phyloP scores from a whole-genome alignment of 92 coral and sea anemone species.

The Diadumene lineata region DNA sequence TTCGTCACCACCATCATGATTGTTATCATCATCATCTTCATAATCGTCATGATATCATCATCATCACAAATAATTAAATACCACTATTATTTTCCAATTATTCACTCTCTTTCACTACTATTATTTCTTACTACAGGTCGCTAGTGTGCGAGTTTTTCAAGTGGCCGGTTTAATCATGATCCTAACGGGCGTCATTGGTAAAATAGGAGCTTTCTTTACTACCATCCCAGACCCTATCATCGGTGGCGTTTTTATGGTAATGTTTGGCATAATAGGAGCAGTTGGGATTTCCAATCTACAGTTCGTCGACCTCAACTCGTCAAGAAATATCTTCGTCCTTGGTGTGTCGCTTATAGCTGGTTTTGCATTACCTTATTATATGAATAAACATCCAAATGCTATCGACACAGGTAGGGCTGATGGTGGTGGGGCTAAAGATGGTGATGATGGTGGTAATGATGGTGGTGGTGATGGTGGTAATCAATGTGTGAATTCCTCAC shows the following conservation, averaged over 20 bases:
- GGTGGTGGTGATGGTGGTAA: no score
- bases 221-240: conserved; percentile 94
- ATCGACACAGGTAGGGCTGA: conserved; percentile 62
- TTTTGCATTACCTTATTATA: conserved; percentile 77
- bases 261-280: conserved; percentile 91
- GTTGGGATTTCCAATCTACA: conserved; percentile 92
- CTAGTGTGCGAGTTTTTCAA: conserved; percentile 79
- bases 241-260: conserved; percentile 88
- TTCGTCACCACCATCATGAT: no score
- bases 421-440: no score
- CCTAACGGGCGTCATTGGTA: conserved; percentile 79
- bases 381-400: conserved; percentile 56
- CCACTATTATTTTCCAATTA: not conserved
- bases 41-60: no score
- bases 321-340: conserved; percentile 78
- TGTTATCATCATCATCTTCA: no score
- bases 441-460: not conserved
- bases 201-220: conserved; percentile 89
- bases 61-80: no score
- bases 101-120: not conserved
- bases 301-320: conserved; percentile 88
- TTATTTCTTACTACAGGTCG: conserved; percentile 47
- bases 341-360: conserved; percentile 81
- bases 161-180: conserved; percentile 71
- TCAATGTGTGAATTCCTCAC: no score